Base-by-base conservation (phyloP, 2,797 vertebrate genomes). In the Leucoraja ocellata region DNA sequence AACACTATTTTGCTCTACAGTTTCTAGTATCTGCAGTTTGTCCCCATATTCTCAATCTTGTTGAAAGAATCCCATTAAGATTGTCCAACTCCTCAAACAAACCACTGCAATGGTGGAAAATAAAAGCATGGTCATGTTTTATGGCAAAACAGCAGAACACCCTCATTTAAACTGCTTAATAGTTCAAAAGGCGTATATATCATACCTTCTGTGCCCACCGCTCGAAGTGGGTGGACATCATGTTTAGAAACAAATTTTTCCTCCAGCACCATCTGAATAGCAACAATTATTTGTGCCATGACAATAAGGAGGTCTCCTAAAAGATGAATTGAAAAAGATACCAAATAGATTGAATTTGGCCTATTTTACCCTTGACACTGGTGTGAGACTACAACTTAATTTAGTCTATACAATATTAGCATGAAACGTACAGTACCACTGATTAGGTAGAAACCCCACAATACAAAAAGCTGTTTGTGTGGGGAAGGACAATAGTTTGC, bases 181-280 rank as follows among this genome's bases (percentile, higher is more conserved):
- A 32, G 77, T 18, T 5, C 14, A 18, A 39, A 80, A 32, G 1
- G 39, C 28, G 10, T 0, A 10, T 23, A 0, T 0, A 0, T 73
- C 94, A 36, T 95, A 99, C 98, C 98, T 96, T 99, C 98, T 0
- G 97, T 99, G 77, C 98, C 98, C 0, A 99, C 98, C 0, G 98
- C 98, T 61, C 95, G 96, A 10, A 99, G 96, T 0, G 98, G 98
- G 94, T 99, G 98, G 25, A 99, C 97, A 0, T 98, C 97, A 2
- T 99, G 98, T 93, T 96, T 98, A 96, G 97, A 98, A 95, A 99
- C 96, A 93, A 99, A 98, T 94, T 98, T 99, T 94, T 99, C 98
- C 94, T 99, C 98, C 80, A 99, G 96, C 32, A 99, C 98, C 98
- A 99, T 99, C 95, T 99, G 98, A 93, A 99, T 96, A 18, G 98